Evolutionary conservation across 2,888 invertebrate genomes (phyloP).

Genomic region (Tortricodes alternella): DNA sequence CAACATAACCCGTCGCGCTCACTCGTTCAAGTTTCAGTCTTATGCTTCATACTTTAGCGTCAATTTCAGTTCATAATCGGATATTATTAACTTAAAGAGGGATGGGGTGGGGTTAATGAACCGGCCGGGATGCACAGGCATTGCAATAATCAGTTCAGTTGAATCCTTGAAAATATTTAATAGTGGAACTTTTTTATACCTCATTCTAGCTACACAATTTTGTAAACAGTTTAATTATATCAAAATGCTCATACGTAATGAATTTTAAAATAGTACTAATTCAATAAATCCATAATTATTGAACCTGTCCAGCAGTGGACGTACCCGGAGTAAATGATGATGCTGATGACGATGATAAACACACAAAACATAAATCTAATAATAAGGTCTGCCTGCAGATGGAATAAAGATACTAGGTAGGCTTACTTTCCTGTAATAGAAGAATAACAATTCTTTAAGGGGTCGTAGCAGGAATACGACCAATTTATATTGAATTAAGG

Average conservation of each 20-base stretch:
- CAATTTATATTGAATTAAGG: conserved; percentile 41
- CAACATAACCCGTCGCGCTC: neutral
- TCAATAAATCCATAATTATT: too few relatives aligned
- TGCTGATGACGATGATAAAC: too few relatives aligned
- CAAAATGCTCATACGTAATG: too few relatives aligned
- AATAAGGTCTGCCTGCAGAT: too few relatives aligned
- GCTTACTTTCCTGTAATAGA: too few relatives aligned
- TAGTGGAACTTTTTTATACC: neutral
- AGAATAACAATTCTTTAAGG: neutral
- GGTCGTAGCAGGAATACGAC: neutral
- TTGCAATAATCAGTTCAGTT: conserved; percentile 54
- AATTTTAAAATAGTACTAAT: too few relatives aligned
- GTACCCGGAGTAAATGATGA: too few relatives aligned
- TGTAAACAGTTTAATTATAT: too few relatives aligned
- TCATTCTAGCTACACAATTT: too few relatives aligned
- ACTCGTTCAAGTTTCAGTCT: conserved; percentile 20
- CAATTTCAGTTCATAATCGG: conserved; percentile 4
- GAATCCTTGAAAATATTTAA: neutral
- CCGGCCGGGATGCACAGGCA: conserved; percentile 60
- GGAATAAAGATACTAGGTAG: too few relatives aligned
- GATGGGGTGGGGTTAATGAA: conserved; percentile 65
- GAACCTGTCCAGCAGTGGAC: too few relatives aligned
- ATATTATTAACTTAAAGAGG: conserved; percentile 24
- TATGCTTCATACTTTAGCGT: conserved; percentile 8
- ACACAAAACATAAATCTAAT: too few relatives aligned